These are phyloP conservation scores for Gnathonemus longibarbis DNA, from an alignment of 2,113 vertebrate species.

Conservation along the genomic window DNA sequence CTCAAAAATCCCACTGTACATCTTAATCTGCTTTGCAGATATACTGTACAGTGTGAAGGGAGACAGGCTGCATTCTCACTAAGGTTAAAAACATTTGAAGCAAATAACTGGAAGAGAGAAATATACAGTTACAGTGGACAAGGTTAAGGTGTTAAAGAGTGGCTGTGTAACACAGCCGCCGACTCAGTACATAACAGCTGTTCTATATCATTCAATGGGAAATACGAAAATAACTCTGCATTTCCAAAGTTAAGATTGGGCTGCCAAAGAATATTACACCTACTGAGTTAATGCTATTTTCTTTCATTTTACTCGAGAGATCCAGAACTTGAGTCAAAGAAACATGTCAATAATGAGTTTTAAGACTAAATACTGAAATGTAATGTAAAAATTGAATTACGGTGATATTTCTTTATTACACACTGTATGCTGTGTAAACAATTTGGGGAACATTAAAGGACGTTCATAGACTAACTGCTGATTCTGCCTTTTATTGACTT, in stretches of 20 bases:
- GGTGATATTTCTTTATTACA: conserved; percentile 70
- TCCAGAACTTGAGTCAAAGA: conserved; percentile 53
- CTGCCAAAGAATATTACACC: conserved; percentile 59
- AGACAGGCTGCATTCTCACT: background rate
- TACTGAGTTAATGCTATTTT: conserved; percentile 62
- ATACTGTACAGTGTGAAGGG: background rate
- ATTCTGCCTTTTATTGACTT: background rate
- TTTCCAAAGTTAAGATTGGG: conserved; percentile 2
- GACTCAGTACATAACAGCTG: background rate
- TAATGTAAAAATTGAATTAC: conserved; percentile 2
- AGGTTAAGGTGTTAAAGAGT: background rate
- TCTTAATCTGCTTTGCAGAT: background rate
- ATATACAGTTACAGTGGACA: background rate
- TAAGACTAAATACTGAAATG: conserved; percentile 37
- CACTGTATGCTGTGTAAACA: conserved; percentile 73
- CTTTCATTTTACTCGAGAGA: conserved; percentile 50
- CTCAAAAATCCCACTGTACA: background rate
- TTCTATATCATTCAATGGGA: background rate
- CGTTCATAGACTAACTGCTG: conserved; percentile 57
- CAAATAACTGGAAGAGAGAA: background rate
- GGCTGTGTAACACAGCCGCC: background rate
- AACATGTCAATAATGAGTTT: conserved; percentile 49
- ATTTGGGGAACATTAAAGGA: conserved; percentile 69
- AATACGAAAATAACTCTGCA: background rate
- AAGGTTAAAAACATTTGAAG: background rate